A percentile compares a stretch with the other conserved stretches of the same genome.
Evolutionary conservation across 92 coral and sea anemone species (phyloP).

Genomic region (Porites evermanni): DNA sequence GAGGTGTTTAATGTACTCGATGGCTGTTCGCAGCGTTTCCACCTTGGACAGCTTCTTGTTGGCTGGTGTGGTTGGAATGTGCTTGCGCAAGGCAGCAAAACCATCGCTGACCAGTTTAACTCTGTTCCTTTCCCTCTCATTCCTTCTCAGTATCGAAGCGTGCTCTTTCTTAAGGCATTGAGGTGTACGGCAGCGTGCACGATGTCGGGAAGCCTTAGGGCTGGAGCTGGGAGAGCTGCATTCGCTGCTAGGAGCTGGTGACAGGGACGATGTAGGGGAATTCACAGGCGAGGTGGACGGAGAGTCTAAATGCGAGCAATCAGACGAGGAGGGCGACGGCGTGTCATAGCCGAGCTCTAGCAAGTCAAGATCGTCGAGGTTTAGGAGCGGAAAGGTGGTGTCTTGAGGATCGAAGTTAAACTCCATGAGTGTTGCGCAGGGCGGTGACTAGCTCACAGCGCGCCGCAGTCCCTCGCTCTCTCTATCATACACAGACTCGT

Average conservation of each 20-base stretch:
- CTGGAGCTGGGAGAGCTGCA: constrained; percentile 54
- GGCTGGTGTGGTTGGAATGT: constrained; percentile 79
- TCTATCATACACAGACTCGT: constrained; percentile 32
- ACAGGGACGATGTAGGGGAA: constrained; percentile 70
- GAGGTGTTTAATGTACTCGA: constrained; percentile 88
- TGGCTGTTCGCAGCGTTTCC: constrained; percentile 90
- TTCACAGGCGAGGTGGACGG: constrained; percentile 75
- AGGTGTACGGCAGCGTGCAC: constrained; percentile 79
- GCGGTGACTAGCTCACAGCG: constrained; percentile 41
- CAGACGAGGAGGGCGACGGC: constrained; percentile 69
- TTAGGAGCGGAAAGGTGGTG: constrained; percentile 68
- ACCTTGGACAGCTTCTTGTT: constrained; percentile 98
- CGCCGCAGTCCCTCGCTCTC: constrained; percentile 40
- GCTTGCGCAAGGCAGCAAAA: constrained; percentile 85
- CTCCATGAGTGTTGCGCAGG: constrained; percentile 53
- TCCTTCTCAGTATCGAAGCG: constrained; percentile 83
- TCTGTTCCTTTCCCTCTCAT: constrained; percentile 92
- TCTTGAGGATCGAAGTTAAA: constrained; percentile 45
- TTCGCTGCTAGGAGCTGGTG: constrained; percentile 29
- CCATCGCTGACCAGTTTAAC: constrained; percentile 98
- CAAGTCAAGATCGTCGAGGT: constrained; percentile 78
- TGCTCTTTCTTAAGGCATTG: constrained; percentile 86
- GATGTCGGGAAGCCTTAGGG: constrained; percentile 66
- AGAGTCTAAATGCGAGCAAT: constrained; percentile 75
- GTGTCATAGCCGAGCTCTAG: constrained; percentile 71